phyloP scores from a whole-genome alignment of 2,888 invertebrate species.

The Pelosia muscerda region DNA sequence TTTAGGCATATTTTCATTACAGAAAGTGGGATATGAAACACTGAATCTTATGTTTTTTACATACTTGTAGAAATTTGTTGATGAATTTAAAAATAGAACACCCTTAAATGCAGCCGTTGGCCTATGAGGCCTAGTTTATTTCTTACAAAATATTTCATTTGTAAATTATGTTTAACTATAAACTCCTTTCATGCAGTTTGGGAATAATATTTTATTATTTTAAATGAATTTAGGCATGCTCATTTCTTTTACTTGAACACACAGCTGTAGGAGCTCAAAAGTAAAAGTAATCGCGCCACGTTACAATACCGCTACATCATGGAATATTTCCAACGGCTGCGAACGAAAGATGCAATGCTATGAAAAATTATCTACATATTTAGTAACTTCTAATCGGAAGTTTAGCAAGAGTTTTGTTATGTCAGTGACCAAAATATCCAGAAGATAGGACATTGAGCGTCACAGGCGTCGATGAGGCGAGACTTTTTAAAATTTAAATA shows the following conservation, averaged over 20 bases:
- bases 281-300: slow-evolving; percentile 50
- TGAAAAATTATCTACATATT: slow-evolving; percentile 18
- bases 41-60: slow-evolving; percentile 30
- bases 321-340: slow-evolving; percentile 45
- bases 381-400: slow-evolving; percentile 29
- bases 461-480: slow-evolving; percentile 66
- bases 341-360: slow-evolving; percentile 32
- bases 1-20: neutral
- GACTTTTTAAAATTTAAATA: slow-evolving; percentile 63
- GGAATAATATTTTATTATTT: too few relatives aligned
- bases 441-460: slow-evolving; percentile 58
- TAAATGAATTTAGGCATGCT: neutral
- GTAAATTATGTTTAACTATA: neutral
- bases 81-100: slow-evolving; percentile 67
- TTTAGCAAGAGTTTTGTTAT: slow-evolving; percentile 27
- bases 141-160: slow-evolving; percentile 14
- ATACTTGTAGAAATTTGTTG: slow-evolving; percentile 55
- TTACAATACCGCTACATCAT: slow-evolving; percentile 33
- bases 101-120: slow-evolving; percentile 40
- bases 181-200: neutral
- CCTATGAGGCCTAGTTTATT: slow-evolving; percentile 38
- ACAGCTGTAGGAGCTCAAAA: slow-evolving; percentile 23
- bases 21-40: slow-evolving; percentile 19
- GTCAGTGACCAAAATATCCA: slow-evolving; percentile 46
- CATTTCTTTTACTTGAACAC: slow-evolving; percentile 6